Evolutionary conservation across 2,113 vertebrate genomes (phyloP), one percentile per base, ranked within the genome.

Genomic region (Lanius ludovicianus): DNA sequence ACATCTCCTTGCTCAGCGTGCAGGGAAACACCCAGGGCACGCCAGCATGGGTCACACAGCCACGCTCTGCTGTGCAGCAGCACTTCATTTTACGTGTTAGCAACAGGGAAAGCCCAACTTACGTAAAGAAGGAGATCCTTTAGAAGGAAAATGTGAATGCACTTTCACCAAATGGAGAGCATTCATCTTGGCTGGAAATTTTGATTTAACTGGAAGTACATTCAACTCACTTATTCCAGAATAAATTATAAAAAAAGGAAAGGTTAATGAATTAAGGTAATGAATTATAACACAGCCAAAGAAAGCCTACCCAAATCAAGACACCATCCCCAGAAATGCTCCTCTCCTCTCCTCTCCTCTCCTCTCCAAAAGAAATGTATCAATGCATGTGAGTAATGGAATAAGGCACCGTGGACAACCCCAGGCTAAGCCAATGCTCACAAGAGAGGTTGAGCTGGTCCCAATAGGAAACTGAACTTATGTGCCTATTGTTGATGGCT

Each of bases 121-220:
- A 18, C 24, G 27, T 7, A 30, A 53, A 63, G 35, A 67, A 57
- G 31, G 44, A 74, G 39, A 44, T 22, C 23, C 37, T 83, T 76
- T 85, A 79, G 75, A 79, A 31, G 30, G 44, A 81, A 93, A 90
- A 79, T 60, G 17, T 37, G 85, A 87, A 89, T 71, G 39, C n/a
- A 56, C 28, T 76, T 89, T 42, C 65, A 55, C 9, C 53, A 68
- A 89, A 73, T 25, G 65, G 83, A 81, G 56, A 79, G 14, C 46
- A 76, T 76, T 91, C 65, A 20, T 91, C 92, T 91, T 79, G 57
- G 53, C 39, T 91, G 53, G 74, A 94, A 93, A 79, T 60, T 79
- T 53, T 68, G 4, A 85, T 82, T 91, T 91, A 85, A 52, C 13
- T 56, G 57, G 49, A 94, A 91, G 70, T 87, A 73, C 33, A 69